Conservation (phyloP, 2,888 invertebrate species). For the Osmoderma eremita region DNA sequence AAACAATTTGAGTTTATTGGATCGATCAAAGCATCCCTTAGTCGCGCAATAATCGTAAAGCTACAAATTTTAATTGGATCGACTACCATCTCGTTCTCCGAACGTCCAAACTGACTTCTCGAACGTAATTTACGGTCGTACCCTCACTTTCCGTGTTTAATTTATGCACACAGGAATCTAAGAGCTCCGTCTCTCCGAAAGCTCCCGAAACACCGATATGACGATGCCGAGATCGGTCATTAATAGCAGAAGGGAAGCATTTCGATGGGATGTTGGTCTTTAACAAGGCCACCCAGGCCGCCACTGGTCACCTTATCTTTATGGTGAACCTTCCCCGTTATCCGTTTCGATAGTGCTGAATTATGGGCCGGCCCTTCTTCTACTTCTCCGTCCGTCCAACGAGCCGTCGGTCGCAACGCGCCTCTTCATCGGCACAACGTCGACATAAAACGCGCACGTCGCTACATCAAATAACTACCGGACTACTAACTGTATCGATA, state of each 20-base stretch:
- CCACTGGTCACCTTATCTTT: slow-evolving; percentile 48
- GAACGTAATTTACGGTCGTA: slow-evolving; percentile 30
- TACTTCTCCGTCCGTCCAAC: slow-evolving; percentile 28
- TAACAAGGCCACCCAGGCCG: slow-evolving; percentile 51
- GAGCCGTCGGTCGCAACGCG: neutral
- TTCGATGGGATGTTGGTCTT: slow-evolving; percentile 38
- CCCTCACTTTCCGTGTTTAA: slow-evolving; percentile 35
- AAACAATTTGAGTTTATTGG: neutral
- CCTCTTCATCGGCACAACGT: slow-evolving; percentile 4
- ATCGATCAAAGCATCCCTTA: neutral
- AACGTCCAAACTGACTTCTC: slow-evolving; percentile 9
- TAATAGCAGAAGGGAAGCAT: slow-evolving; percentile 37
- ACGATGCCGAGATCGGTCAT: slow-evolving; percentile 39
- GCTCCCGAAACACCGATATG: slow-evolving; percentile 37
- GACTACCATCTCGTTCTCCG: slow-evolving; percentile 3
- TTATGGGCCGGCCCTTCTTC: slow-evolving; percentile 41
- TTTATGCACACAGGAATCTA: slow-evolving; percentile 31
- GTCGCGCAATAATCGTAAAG: slow-evolving; percentile 12
- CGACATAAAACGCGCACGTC: slow-evolving; percentile 34
- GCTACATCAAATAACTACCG: slow-evolving; percentile 35
- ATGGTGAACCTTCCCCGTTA: slow-evolving; percentile 49
- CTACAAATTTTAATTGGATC: slow-evolving; percentile 36
- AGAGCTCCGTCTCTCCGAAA: slow-evolving; percentile 13
- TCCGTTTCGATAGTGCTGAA: slow-evolving; percentile 43
- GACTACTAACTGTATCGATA: slow-evolving; percentile 34